Evolutionary conservation across 2,888 invertebrate genomes (phyloP).

Genomic region (Thysanoteuthis rhombus): DNA sequence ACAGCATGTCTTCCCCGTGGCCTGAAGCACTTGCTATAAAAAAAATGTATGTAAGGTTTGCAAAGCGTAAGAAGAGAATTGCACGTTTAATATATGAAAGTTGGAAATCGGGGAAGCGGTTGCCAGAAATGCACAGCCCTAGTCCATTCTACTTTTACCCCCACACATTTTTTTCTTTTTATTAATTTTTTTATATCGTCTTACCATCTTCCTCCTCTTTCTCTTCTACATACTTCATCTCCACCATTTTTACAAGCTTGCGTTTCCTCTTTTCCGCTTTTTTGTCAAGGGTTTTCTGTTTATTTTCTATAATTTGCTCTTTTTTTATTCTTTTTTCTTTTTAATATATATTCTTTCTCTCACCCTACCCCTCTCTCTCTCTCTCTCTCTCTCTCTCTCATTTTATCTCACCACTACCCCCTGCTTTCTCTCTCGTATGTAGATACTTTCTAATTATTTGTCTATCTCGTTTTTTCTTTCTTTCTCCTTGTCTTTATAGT

Average conservation of each 20-base stretch:
- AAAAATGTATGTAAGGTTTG: background rate
- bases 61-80: background rate
- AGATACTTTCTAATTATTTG: too few relatives aligned
- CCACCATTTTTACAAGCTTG: background rate
- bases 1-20: background rate
- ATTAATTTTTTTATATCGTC: too few relatives aligned
- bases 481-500: too few relatives aligned
- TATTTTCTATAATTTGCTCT: too few relatives aligned
- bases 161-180: background rate
- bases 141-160: background rate
- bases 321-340: background rate
- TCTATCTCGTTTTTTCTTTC: too few relatives aligned
- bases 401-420: too few relatives aligned
- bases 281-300: too few relatives aligned
- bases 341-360: background rate
- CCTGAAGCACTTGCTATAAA: background rate
- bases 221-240: background rate
- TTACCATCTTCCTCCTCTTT: background rate
- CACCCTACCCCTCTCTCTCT: too few relatives aligned
- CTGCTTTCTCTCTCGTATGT: too few relatives aligned
- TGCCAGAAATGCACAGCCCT: background rate
- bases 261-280: background rate
- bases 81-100: background rate
- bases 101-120: background rate
- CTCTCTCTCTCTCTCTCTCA: too few relatives aligned